phyloP scores from a whole-genome alignment of 2,797 vertebrate genomes.

The Onychomys arenicola region DNA sequence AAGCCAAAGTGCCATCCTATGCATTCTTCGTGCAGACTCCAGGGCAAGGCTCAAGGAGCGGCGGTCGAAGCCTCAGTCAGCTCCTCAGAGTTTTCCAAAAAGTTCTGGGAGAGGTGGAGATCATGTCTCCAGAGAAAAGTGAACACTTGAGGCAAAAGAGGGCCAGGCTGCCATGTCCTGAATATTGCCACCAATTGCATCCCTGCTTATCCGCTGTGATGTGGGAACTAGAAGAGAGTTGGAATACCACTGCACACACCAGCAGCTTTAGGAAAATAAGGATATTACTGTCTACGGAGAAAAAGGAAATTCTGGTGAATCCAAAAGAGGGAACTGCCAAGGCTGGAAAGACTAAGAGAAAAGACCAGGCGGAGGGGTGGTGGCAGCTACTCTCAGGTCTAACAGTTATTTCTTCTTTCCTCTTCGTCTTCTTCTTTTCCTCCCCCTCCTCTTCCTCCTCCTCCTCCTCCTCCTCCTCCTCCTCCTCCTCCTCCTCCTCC shows the following conservation, averaged over 20 bases:
- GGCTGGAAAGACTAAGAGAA: neutral
- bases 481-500: too few species aligned
- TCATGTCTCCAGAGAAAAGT: neutral
- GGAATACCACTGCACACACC: neutral
- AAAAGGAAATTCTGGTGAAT: neutral
- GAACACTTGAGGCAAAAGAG: neutral
- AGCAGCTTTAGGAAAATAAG: neutral
- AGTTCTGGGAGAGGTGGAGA: neutral
- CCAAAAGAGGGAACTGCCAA: neutral
- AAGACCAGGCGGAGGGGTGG: neutral
- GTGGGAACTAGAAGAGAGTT: too few species aligned
- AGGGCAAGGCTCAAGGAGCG: neutral
- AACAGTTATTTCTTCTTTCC: neutral
- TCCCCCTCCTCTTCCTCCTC: too few species aligned
- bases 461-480: too few species aligned
- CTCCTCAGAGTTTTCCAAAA: neutral
- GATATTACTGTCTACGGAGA: neutral
- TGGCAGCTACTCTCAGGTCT: neutral
- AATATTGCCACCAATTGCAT: neutral
- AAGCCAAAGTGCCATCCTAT: neutral
- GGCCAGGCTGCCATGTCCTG: neutral
- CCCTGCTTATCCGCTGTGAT: neutral
- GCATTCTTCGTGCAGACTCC: neutral
- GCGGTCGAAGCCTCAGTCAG: neutral
- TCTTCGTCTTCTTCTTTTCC: too few species aligned